Evolutionary conservation across 2,888 invertebrate genomes (phyloP).

Genomic region (Lysandra coridon): DNA sequence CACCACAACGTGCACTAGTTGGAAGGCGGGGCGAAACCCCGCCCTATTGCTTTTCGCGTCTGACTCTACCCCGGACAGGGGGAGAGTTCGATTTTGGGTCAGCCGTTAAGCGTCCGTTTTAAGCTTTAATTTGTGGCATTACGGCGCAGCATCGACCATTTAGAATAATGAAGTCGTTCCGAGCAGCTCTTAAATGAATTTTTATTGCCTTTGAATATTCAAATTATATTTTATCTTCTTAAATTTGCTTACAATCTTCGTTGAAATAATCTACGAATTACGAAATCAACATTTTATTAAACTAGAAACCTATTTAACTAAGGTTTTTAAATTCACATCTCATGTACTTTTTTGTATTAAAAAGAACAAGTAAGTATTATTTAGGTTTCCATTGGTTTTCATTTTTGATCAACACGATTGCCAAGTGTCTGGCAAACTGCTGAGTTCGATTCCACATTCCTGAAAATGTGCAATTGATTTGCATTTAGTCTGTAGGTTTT

Average conservation of each 20-base stretch:
- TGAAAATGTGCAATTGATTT: background rate
- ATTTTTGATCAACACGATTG: background rate
- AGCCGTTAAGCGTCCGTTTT: constrained; percentile 79
- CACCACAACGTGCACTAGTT: constrained; percentile 50
- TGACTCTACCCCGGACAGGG: constrained; percentile 59
- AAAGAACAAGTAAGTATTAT: too few species aligned
- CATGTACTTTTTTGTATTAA: too few species aligned
- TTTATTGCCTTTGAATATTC: constrained; percentile 43
- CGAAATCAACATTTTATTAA: background rate
- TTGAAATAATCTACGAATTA: too few species aligned
- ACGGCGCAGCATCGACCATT: constrained; percentile 67
- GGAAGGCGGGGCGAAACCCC: constrained; percentile 71
- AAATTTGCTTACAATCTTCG: background rate
- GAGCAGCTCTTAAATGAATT: constrained; percentile 57
- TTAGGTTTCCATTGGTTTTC: too few species aligned
- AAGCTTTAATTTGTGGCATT: constrained; percentile 81
- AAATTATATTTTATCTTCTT: background rate
- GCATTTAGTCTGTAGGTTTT: background rate
- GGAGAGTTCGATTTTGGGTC: constrained; percentile 76
- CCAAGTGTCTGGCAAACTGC: background rate
- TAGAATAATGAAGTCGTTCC: constrained; percentile 73
- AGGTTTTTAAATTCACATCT: background rate
- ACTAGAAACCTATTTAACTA: background rate
- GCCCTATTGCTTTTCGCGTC: constrained; percentile 76
- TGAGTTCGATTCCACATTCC: background rate